Evolutionary conservation across 2,113 vertebrate genomes (phyloP).

Genomic region (Symphodus melops): DNA sequence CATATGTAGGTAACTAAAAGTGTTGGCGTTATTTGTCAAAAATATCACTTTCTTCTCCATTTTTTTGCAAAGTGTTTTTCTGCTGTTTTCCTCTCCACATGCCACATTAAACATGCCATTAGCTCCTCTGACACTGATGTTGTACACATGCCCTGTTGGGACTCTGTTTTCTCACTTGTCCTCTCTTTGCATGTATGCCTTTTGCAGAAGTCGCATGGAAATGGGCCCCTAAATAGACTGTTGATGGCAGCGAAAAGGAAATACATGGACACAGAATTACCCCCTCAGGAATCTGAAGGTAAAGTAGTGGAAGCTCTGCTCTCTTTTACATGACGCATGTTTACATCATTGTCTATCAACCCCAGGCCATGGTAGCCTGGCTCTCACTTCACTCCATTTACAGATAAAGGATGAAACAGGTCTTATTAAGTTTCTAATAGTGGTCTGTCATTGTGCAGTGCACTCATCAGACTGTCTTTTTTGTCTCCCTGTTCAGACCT

Average conservation of each 20-base stretch:
- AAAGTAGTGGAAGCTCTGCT: conserved; percentile 50
- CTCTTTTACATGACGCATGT: conserved; percentile 36
- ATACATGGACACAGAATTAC: conserved; percentile 88
- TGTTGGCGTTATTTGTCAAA: background rate
- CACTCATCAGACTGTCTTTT: conserved; percentile 16
- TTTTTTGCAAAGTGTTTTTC: background rate
- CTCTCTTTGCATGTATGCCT: conserved; percentile 67
- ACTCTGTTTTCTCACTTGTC: conserved; percentile 54
- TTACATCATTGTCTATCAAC: conserved; percentile 18
- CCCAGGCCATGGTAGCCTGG: conserved; percentile 6
- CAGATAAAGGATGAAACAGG: background rate
- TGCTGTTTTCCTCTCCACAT: background rate
- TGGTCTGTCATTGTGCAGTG: background rate
- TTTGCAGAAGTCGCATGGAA: conserved; percentile 89
- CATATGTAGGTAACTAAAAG: background rate
- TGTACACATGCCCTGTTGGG: conserved; percentile 29
- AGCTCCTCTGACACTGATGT: conserved; percentile 33
- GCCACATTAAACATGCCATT: conserved; percentile 9
- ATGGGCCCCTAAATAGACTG: conserved; percentile 87
- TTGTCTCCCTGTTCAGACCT: conserved; percentile 85
- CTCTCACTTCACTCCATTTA: background rate
- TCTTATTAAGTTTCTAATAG: background rate
- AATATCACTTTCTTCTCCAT: background rate
- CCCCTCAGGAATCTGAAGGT: conserved; percentile 95
- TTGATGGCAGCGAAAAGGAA: conserved; percentile 87